phyloP scores from a whole-genome alignment of 2,888 invertebrate species.

The Cataglyphis livida region DNA sequence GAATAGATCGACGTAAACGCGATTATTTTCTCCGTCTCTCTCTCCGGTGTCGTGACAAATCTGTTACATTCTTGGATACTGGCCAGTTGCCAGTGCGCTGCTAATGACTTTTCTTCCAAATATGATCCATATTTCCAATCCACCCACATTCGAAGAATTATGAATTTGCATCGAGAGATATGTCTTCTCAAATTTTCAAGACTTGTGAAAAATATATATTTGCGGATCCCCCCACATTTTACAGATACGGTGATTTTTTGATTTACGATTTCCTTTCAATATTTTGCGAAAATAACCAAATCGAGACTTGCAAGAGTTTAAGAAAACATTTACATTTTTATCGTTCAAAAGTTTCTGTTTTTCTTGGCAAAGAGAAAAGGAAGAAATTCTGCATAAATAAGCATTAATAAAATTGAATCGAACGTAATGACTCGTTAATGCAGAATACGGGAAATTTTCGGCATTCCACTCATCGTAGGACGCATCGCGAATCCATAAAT shows the following conservation, averaged over 20 bases:
- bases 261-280: not conserved
- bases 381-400: not conserved
- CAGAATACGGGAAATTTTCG: conserved; percentile 3
- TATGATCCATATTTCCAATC: conserved; percentile 77
- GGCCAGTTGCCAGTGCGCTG: conserved; percentile 80
- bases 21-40: conserved; percentile 76
- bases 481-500: conserved; percentile 39
- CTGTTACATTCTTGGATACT: conserved; percentile 83
- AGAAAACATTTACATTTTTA: not conserved
- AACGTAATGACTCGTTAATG: conserved; percentile 24
- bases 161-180: conserved; percentile 36
- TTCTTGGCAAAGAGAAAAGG: not conserved
- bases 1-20: conserved; percentile 78
- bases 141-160: conserved; percentile 31
- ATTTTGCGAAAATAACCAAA: not conserved
- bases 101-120: conserved; percentile 82
- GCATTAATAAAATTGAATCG: conserved; percentile 22
- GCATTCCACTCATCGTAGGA: not conserved
- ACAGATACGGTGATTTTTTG: not conserved
- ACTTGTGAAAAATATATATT: not conserved
- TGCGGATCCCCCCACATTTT: not conserved
- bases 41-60: conserved; percentile 80
- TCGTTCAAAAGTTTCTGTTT: conserved; percentile 5
- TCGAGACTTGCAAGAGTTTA: not conserved
- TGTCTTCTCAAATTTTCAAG: conserved; percentile 11